Base-by-base conservation (phyloP, 2,888 invertebrate species). In the Augochlorella aurata region DNA sequence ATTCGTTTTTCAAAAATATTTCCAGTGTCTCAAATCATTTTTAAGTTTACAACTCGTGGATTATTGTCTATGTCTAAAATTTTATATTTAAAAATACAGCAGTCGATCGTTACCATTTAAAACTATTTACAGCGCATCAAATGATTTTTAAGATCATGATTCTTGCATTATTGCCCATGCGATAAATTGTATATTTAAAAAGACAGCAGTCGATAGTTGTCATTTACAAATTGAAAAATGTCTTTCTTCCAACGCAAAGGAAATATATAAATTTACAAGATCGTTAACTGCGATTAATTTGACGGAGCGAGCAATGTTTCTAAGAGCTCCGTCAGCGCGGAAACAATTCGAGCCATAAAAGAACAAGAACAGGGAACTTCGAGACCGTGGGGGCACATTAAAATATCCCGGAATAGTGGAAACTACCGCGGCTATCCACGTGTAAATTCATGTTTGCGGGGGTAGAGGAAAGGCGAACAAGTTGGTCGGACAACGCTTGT, bases 401-500 rank as follows among this genome's bases (percentile, higher is more conserved):
- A 73, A 72, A 71, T 49, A 68, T 76, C n/a, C 29, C 75, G 18
- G 24, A 72, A 45, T 81, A 75, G 52, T 63, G 82, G 72, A 82
- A 72, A 82, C 61, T 65, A 49, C 52, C n/a, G 18, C 52, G 10
- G 50, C 63, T 29, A 73, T 75, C 70, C 72, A 21, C 68, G 83
- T 73, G 83, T 72, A 82, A 82, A 83, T 77, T 69, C 68, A 10
- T 54, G 72, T 77, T 79, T 71, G 71, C 71, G 82, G 81, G 69
- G 68, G 10, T 66, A 75, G 78, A 70, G 78, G 68, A 81, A 75
- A 58, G 74, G 70, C 18, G 68, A 69, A 49, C 49, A 74, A 63
- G 84, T 77, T 69, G 84, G 70, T 74, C 67, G 77, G 71, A 69
- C 81, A 82, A 80, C 71, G 77, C 88, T 91, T 90, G 91, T 93